Evolutionary conservation across 2,797 vertebrate species (phyloP).

Genomic region (Phrynocephalus vlangalii): DNA sequence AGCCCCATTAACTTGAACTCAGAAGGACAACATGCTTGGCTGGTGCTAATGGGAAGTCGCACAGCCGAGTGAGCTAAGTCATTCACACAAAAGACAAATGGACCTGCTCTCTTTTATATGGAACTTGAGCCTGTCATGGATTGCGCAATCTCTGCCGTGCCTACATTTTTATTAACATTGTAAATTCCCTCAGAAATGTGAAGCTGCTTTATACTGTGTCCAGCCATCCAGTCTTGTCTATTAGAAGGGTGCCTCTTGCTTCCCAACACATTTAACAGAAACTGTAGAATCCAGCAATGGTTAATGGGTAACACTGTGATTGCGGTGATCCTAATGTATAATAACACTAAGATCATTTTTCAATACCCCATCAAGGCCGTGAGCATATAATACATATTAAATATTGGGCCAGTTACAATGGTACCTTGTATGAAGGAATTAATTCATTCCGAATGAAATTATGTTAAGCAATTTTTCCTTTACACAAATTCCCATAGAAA

Average conservation of each 20-base stretch:
- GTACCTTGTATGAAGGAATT: too few species aligned
- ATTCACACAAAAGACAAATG: conserved; percentile 11
- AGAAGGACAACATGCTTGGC: conserved; percentile 11
- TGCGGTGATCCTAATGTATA: too few species aligned
- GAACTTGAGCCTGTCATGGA: not conserved
- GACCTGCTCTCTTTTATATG: not conserved
- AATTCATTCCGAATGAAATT: too few species aligned
- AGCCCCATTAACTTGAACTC: conserved; percentile 8
- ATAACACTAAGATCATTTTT: not conserved
- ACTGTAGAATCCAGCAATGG: not conserved
- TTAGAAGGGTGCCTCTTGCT: not conserved
- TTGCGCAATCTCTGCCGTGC: not conserved
- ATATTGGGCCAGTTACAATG: not conserved
- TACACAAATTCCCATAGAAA: too few species aligned
- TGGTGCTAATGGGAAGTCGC: conserved; percentile 6
- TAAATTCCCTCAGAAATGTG: not conserved
- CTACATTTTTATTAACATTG: not conserved
- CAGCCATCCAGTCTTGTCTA: not conserved
- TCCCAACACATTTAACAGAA: not conserved
- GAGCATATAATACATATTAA: not conserved
- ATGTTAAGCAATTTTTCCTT: too few species aligned
- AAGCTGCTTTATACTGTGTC: not conserved
- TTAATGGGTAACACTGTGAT: not conserved
- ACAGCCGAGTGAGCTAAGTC: conserved; percentile 2
- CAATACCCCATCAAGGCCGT: not conserved